Base-by-base conservation (phyloP, 1,140 invertebrate species). In the Acromyrmex heyeri region DNA sequence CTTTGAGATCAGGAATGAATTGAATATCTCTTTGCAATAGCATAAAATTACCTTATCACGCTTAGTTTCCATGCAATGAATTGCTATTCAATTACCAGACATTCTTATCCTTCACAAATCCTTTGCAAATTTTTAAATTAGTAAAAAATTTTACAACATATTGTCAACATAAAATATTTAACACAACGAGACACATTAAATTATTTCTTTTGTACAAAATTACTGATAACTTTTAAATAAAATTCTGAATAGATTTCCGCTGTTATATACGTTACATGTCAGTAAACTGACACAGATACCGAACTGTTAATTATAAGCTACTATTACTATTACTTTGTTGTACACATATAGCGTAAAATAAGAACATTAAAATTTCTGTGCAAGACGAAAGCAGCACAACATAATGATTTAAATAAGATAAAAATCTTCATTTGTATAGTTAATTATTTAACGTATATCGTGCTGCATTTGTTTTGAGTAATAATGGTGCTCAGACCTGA, bases 331-430 rank as follows among this genome's bases (percentile, higher is more conserved):
- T 72, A 70, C 5, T 55, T 53, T 27, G 5, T 6, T 82, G 16
- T 57, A 72, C 48, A 82, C 53, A 61, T n/a, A 73, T 4, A 57
- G 16, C 38, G 8, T 62, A n/a, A 70, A 81, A 38, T 34, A 72
- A 82, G 14, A 34, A 83, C 18, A 55, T 83, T 73, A 34, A 73
- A 82, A 61, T 83, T 59, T 82, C 34, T 82, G 38, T 83, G 69
- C 38, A 61, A 72, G 7, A 61, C 24, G 38, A n/a, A 48, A 59
- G 27, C 79, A 50, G 69, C 27, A 34, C 30, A 38, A 73, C 27
- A 57, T 27, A 67, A 64, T 72, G 8, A 27, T 72, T 85, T 67
- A 57, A 88, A 65, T n/a, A 7, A 77, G 34, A 72, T 61, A 18
- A 57, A 44, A 53, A 2, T 69, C 12, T 34, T 50, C 69, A 5